Percentiles rank a stretch among this genome's conserved stretches.
These are phyloP conservation scores for Anabas testudineus DNA, from an alignment of 2,797 vertebrate species.

Conservation along the genomic window DNA sequence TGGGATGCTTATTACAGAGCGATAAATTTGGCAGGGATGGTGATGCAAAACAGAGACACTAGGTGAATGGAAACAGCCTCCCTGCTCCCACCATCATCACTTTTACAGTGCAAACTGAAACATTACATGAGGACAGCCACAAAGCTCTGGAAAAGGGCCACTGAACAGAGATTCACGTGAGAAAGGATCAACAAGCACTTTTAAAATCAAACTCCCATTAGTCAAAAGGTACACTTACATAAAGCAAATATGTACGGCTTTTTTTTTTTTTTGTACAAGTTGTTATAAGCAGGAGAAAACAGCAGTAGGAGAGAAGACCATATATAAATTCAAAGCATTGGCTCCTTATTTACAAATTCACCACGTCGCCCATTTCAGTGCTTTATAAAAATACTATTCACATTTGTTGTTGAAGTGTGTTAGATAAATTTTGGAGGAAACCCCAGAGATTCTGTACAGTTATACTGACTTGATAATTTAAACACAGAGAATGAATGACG, in stretches of 20 bases:
- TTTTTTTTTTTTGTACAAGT: constrained; percentile 61
- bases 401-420: constrained; percentile 91
- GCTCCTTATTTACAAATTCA: constrained; percentile 94
- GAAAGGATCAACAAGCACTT: constrained; percentile 71
- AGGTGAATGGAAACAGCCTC: background rate
- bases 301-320: constrained; percentile 79
- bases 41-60: background rate
- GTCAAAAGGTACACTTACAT: constrained; percentile 88
- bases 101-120: constrained; percentile 59
- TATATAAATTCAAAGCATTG: constrained; percentile 78
- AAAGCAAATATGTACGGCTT: constrained; percentile 86
- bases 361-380: constrained; percentile 88
- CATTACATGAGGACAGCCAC: constrained; percentile 85
- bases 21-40: constrained; percentile 22
- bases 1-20: constrained; percentile 18
- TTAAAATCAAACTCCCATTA: constrained; percentile 84
- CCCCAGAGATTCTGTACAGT: constrained; percentile 79
- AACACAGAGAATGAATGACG: constrained; percentile 32
- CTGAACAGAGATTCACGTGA: constrained; percentile 62
- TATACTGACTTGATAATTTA: constrained; percentile 57
- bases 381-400: constrained; percentile 99
- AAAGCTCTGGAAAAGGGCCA: constrained; percentile 79
- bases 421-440: constrained; percentile 76
- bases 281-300: constrained; percentile 86
- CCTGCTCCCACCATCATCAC: background rate